Percentiles rank a stretch among this genome's conserved stretches.
Conservation (phyloP, 2,888 invertebrate species). For the Pristionchus japonicus region DNA sequence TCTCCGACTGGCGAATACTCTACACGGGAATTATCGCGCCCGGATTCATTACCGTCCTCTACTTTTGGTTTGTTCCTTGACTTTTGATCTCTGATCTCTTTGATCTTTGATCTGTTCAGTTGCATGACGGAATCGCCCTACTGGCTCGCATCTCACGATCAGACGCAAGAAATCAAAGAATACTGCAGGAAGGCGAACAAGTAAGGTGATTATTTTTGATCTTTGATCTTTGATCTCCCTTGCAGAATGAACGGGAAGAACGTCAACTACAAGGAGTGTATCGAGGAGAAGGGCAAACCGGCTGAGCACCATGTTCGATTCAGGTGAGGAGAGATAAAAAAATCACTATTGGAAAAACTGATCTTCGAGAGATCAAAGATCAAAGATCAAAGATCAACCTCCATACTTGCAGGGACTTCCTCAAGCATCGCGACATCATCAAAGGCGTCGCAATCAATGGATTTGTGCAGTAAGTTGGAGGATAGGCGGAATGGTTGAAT, state of each 20-base stretch:
- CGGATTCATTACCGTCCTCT: constrained; percentile 9
- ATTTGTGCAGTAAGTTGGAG: constrained; percentile 24
- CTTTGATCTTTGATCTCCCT: constrained; percentile 8
- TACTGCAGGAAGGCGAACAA: constrained; percentile 24
- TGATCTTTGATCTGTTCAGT: no score
- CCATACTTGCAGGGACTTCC: neutral
- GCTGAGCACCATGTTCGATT: constrained; percentile 28
- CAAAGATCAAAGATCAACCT: neutral
- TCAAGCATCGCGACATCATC: neutral
- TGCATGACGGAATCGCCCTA: constrained; percentile 37
- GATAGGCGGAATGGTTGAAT: no score
- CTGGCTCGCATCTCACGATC: constrained; percentile 6
- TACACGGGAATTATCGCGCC: neutral
- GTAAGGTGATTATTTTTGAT: neutral
- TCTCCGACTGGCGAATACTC: neutral
- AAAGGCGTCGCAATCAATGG: constrained; percentile 36
- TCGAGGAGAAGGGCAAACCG: constrained; percentile 24
- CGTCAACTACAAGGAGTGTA: constrained; percentile 12
- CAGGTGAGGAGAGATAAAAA: neutral
- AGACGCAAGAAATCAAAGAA: neutral
- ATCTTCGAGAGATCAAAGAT: no score
- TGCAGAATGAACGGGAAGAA: constrained; percentile 25
- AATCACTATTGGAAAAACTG: no score
- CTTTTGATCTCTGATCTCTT: neutral
- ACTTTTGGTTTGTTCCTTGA: neutral